Conservation (phyloP, 2,797 vertebrate species). For the Miichthys miiuy region DNA sequence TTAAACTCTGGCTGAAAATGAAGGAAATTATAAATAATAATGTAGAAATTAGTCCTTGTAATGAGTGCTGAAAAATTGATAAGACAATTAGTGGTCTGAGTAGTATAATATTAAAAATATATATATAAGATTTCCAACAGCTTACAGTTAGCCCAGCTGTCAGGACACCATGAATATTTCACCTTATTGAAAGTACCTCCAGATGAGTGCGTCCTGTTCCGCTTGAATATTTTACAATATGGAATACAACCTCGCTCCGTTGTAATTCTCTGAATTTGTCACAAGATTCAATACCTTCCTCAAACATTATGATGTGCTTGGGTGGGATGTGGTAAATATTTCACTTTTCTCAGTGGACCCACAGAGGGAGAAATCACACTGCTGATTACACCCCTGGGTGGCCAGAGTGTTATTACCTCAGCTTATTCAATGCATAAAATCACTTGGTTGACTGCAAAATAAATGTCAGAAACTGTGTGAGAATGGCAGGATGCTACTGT, state of each 20-base stretch:
- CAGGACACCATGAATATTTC: constrained; percentile 45
- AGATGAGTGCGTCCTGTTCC: constrained; percentile 8
- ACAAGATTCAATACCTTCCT: neutral
- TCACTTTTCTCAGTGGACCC: neutral
- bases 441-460: constrained; percentile 14
- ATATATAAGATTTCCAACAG: constrained; percentile 5
- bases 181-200: constrained; percentile 33
- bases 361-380: neutral
- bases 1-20: constrained; percentile 7
- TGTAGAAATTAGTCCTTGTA: neutral
- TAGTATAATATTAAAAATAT: constrained; percentile 12
- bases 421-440: neutral
- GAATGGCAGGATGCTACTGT: neutral
- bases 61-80: constrained; percentile 25
- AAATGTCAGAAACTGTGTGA: constrained; percentile 14
- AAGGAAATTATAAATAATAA: constrained; percentile 21
- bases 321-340: constrained; percentile 5
- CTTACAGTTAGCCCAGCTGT: neutral
- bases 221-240: constrained; percentile 38
- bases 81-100: neutral
- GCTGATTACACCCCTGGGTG: constrained; percentile 19
- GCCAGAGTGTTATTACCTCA: constrained; percentile 13
- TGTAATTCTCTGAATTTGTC: constrained; percentile 12
- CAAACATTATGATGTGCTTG: neutral
- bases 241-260: neutral